phyloP scores from a whole-genome alignment of 2,888 invertebrate genomes.

The Congeria kusceri region DNA sequence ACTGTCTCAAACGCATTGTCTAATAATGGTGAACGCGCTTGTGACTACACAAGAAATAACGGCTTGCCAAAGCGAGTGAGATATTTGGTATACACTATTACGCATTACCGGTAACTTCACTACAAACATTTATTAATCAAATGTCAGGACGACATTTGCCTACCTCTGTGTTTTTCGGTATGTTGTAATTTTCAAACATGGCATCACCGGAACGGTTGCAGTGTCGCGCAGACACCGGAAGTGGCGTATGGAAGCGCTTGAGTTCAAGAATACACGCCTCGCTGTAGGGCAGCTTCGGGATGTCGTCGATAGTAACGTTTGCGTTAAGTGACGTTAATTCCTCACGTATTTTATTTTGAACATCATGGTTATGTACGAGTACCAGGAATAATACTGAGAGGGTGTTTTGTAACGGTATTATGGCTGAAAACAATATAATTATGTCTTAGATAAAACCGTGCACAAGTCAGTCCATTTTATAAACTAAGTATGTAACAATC shows the following conservation, averaged over 20 bases:
- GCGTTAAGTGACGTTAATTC: slow-evolving; percentile 70
- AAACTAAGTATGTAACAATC: too few relatives aligned
- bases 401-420: slow-evolving; percentile 66
- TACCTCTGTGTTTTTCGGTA: slow-evolving; percentile 69
- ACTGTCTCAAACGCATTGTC: too few relatives aligned
- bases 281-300: slow-evolving; percentile 66
- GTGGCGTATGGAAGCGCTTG: slow-evolving; percentile 72
- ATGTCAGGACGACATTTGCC: background rate
- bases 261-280: slow-evolving; percentile 73
- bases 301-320: slow-evolving; percentile 59
- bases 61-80: too few relatives aligned
- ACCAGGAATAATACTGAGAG: slow-evolving; percentile 69
- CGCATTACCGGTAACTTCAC: too few relatives aligned
- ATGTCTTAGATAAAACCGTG: background rate
- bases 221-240: slow-evolving; percentile 77
- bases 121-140: too few relatives aligned
- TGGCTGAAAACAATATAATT: slow-evolving; percentile 52
- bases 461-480: too few relatives aligned
- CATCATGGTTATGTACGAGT: slow-evolving; percentile 67
- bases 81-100: too few relatives aligned
- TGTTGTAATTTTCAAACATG: slow-evolving; percentile 63
- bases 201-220: slow-evolving; percentile 66
- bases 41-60: too few relatives aligned
- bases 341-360: slow-evolving; percentile 69
- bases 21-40: too few relatives aligned